These are phyloP conservation scores for Cariama cristata DNA, from an alignment of 2,113 vertebrate species.

Conservation along the genomic window DNA sequence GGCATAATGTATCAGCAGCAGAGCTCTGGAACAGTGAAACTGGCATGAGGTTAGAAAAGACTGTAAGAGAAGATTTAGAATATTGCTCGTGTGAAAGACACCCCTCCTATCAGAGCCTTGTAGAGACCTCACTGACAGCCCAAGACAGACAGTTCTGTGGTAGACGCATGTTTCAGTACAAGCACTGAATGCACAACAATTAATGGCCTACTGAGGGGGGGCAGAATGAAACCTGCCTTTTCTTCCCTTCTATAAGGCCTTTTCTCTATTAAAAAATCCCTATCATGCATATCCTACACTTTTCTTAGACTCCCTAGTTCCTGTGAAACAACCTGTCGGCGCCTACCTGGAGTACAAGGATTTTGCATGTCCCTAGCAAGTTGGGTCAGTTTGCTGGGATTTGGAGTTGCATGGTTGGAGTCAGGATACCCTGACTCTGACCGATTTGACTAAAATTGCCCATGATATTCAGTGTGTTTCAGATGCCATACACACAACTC, in stretches of 20 bases:
- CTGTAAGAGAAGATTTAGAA: background rate
- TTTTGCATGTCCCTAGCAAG: background rate
- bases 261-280: background rate
- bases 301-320: background rate
- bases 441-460: background rate
- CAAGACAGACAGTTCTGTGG: background rate
- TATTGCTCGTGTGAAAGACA: background rate
- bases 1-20: background rate
- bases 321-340: background rate
- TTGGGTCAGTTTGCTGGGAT: background rate
- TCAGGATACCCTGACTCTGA: background rate
- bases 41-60: background rate
- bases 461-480: rapidly evolving
- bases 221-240: background rate
- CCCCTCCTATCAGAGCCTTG: background rate
- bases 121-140: background rate
- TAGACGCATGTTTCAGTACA: background rate
- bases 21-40: background rate
- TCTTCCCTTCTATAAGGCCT: background rate
- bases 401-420: background rate
- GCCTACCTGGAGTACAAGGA: background rate
- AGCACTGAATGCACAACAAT: background rate
- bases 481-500: background rate
- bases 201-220: background rate
- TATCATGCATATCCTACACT: background rate